Conservation (phyloP, 2,797 vertebrate genomes). For the Anguilla obscura region DNA sequence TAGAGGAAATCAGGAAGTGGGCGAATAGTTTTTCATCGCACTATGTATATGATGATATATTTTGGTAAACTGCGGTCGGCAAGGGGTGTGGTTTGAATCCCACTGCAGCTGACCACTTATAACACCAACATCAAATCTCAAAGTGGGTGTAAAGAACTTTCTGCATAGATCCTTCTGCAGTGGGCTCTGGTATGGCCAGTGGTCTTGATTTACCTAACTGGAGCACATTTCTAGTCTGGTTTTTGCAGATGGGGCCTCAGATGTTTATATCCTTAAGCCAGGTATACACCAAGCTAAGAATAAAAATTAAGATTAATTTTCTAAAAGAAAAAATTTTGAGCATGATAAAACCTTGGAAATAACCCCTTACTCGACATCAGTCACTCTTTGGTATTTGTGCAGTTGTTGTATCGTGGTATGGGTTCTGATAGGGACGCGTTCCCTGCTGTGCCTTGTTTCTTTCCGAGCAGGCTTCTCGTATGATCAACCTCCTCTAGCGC, state of each 20-base stretch:
- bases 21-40: no score
- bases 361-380: background rate
- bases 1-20: no score
- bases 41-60: background rate
- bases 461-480: background rate
- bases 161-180: background rate
- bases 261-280: background rate
- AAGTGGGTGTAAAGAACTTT: background rate
- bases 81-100: background rate
- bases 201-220: background rate
- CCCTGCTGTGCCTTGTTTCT: constrained; percentile 23
- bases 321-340: background rate
- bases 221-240: background rate
- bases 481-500: background rate
- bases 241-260: background rate
- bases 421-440: background rate
- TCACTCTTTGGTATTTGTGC: background rate
- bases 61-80: background rate
- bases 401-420: background rate
- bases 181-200: background rate
- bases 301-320: background rate
- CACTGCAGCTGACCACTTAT: background rate
- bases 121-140: background rate
- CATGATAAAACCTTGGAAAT: background rate
- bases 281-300: background rate